Percentiles rank a stretch among this genome's conserved stretches.
These are phyloP conservation scores for Vidua macroura DNA, from an alignment of 2,113 vertebrate species.

Conservation along the genomic window DNA sequence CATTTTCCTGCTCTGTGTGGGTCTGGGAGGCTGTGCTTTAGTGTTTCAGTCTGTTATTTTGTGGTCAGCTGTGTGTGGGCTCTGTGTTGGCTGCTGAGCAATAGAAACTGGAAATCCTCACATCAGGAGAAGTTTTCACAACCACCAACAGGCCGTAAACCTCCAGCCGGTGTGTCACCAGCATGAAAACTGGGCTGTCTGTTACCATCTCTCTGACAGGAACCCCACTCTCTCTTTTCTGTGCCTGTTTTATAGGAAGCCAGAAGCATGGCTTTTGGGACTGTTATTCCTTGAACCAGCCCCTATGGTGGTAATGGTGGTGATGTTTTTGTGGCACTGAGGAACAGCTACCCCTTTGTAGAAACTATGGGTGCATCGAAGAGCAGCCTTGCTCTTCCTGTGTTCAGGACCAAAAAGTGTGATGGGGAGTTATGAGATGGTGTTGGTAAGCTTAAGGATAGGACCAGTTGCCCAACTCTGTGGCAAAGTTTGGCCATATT, in stretches of 20 bases:
- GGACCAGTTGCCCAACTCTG: background rate
- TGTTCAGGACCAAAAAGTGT: background rate
- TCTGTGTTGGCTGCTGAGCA: background rate
- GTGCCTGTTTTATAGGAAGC: background rate
- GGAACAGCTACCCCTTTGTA: background rate
- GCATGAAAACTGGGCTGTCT: background rate
- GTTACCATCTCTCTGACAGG: background rate
- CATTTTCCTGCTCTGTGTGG: background rate
- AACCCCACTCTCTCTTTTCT: background rate
- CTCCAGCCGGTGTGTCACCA: background rate
- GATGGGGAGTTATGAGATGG: background rate
- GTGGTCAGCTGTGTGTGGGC: background rate
- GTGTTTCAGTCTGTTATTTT: background rate
- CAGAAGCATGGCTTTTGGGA: background rate
- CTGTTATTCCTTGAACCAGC: background rate
- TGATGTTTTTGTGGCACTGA: rapidly evolving
- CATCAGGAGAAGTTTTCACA: background rate
- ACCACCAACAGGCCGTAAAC: background rate
- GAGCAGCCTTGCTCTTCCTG: background rate
- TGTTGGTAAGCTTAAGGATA: background rate
- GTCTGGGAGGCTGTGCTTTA: background rate
- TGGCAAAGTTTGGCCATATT: background rate
- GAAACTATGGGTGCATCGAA: rapidly evolving
- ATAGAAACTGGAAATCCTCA: background rate
- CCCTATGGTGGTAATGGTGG: background rate